A percentile compares a stretch with the other conserved stretches of the same genome.
These are phyloP conservation scores for Hyla sarda DNA, from an alignment of 2,113 vertebrate genomes.

Conservation along the genomic window DNA sequence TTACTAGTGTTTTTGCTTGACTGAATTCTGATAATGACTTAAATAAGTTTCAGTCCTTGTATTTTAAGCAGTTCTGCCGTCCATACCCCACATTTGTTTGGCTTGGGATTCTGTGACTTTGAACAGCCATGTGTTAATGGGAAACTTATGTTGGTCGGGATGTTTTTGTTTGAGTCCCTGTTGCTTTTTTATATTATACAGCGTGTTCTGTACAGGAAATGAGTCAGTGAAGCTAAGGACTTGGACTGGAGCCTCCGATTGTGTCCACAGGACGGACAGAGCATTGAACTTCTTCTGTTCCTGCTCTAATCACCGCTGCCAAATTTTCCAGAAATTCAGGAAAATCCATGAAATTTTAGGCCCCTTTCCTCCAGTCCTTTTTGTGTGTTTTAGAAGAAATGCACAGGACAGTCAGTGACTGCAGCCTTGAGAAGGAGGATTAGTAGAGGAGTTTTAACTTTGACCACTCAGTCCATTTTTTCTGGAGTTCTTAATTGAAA, in stretches of 20 bases:
- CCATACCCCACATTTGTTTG: slow-evolving; percentile 4
- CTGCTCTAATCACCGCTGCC: slow-evolving; percentile 9
- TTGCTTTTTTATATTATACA: slow-evolving; percentile 52
- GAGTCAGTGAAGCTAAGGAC: slow-evolving; percentile 47
- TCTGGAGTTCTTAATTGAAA: too few species aligned
- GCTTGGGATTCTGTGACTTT: background rate
- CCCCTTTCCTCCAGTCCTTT: background rate
- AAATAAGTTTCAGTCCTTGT: background rate
- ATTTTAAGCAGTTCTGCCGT: slow-evolving; percentile 23
- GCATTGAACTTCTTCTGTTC: slow-evolving; percentile 40
- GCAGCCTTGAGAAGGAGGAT: background rate
- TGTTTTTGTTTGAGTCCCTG: slow-evolving; percentile 53
- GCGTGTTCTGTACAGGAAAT: slow-evolving; percentile 57
- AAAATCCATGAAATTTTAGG: background rate
- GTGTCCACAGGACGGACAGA: slow-evolving; percentile 40
- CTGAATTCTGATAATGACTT: background rate
- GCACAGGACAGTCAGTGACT: background rate
- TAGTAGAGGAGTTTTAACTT: too few species aligned
- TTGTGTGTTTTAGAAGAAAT: slow-evolving; percentile 17
- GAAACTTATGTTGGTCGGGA: slow-evolving; percentile 32
- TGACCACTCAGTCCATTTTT: too few species aligned
- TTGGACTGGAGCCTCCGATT: slow-evolving; percentile 57
- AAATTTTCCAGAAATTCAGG: slow-evolving; percentile 23
- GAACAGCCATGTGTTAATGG: slow-evolving; percentile 42
- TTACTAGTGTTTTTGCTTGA: background rate